These are phyloP conservation scores for Parazoanthus swiftii DNA, from an alignment of 92 coral and sea anemone genomes.

Conservation along the genomic window DNA sequence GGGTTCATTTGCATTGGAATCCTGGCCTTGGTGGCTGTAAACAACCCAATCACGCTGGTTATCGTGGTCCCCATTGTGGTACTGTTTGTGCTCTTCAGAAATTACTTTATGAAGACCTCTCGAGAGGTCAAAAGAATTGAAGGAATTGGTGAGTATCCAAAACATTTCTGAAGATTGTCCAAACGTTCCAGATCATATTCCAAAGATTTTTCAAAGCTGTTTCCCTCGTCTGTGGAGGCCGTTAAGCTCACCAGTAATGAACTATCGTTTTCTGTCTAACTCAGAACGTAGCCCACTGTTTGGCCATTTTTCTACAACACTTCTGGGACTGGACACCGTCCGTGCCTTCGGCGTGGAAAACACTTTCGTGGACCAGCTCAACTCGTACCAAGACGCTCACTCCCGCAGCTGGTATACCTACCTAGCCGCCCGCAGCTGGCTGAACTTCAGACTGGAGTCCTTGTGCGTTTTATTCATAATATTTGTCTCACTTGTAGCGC, in stretches of 20 bases:
- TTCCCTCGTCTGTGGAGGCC: too few species aligned
- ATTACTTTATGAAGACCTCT: constrained; percentile 78
- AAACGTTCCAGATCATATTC: too few species aligned
- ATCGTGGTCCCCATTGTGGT: constrained; percentile 61
- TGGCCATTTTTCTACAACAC: constrained; percentile 93
- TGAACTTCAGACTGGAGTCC: constrained; percentile 76
- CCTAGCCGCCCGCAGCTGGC: constrained; percentile 80
- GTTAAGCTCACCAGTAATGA: too few species aligned
- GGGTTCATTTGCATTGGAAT: constrained; percentile 71
- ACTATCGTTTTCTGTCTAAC: background rate
- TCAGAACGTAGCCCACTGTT: constrained; percentile 91
- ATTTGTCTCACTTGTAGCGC: constrained; percentile 81
- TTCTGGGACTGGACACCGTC: constrained; percentile 89
- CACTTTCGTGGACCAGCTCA: constrained; percentile 76
- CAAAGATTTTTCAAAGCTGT: too few species aligned
- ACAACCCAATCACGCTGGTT: constrained; percentile 67
- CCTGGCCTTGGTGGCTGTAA: constrained; percentile 62
- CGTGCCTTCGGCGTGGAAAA: constrained; percentile 83
- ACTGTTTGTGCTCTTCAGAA: constrained; percentile 56
- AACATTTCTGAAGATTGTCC: too few species aligned
- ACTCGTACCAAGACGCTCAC: constrained; percentile 83
- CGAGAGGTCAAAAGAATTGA: constrained; percentile 83
- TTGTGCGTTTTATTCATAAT: constrained; percentile 71
- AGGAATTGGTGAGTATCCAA: constrained; percentile 66
- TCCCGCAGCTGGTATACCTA: constrained; percentile 85